Base-by-base conservation (phyloP, 2,113 vertebrate genomes). In the Protobothrops flavoviridis region DNA sequence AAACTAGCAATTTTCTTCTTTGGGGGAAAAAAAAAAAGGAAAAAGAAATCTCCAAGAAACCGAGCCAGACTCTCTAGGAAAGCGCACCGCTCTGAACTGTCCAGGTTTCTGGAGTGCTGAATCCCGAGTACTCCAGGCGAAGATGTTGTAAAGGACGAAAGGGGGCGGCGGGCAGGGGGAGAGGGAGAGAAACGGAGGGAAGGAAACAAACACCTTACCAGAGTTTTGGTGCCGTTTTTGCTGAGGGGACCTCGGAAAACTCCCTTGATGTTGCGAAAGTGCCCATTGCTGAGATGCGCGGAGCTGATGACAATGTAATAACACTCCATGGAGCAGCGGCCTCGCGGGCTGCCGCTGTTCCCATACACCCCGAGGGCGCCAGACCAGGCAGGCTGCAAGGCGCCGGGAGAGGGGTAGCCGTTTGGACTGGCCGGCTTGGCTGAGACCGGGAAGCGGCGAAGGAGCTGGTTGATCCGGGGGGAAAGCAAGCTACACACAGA, bases 261-360 rank as follows among this genome's bases (percentile, higher is more conserved):
- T 98, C 99, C 99, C 97, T 99, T 99, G 98, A 99, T 99, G 98
- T 98, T 99, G 97, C 99, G 98, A 97, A 99, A 99, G 98, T 99
- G 99, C 94, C 99, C 99, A 95, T 99, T 99, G 97, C 97, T 98
- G 98, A 99, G 99, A 96, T 98, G 99, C 95, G 99, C 98, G 97
- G 99, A 99, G 98, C 99, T 99, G 98, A 99, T 99, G 97, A 99
- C 99, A 91, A 99, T 99, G 96, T 99, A 99, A 98, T 99, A 99
- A 98, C 99, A 99, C 98, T 99, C 99, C 99, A 99, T 99, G 97
- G 98, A 97, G 97, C 93, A 95, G 88, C 94, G 88, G 94, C 94
- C 92, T 57, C 93, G 96, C 93, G 97, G 93, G 86, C 96, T 88
- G 97, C 94, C 81, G 94, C 94, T 56, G 74, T 93, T 93, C 90